Conservation (phyloP, 2,797 vertebrate species). For the Sebastes cheni region DNA sequence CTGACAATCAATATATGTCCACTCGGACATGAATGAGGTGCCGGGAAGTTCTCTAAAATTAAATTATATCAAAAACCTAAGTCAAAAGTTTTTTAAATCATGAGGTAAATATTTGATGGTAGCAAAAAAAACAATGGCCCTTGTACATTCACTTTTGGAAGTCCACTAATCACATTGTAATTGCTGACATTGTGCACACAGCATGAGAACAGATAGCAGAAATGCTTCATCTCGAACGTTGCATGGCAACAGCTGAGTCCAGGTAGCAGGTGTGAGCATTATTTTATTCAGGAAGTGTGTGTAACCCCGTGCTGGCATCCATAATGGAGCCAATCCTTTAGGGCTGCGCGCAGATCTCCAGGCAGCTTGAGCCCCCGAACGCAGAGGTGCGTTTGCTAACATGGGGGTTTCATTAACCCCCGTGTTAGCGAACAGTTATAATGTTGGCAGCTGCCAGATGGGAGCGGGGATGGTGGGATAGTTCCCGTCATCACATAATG, state of each 20-base stretch:
- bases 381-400: conserved; percentile 68
- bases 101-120: conserved; percentile 4
- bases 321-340: conserved; percentile 79
- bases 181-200: conserved; percentile 66
- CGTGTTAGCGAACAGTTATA: conserved; percentile 71
- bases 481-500: conserved; percentile 69
- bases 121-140: conserved; percentile 25
- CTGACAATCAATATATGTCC: too few relatives aligned
- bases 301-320: conserved; percentile 71
- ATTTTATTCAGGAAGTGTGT: conserved; percentile 74
- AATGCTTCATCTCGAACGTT: conserved; percentile 68
- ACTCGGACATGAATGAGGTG: background rate
- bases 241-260: conserved; percentile 73
- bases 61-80: background rate
- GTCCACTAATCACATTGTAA: conserved; percentile 68
- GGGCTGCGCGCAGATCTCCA: conserved; percentile 67
- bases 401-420: conserved; percentile 78
- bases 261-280: conserved; percentile 78
- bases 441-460: conserved; percentile 79
- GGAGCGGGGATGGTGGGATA: conserved; percentile 64
- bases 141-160: conserved; percentile 46
- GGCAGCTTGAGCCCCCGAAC: conserved; percentile 75
- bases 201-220: conserved; percentile 48
- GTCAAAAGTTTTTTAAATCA: conserved; percentile 1
- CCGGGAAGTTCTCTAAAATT: background rate